phyloP scores from a whole-genome alignment of 2,888 invertebrate genomes.

The Orthosia gothica region DNA sequence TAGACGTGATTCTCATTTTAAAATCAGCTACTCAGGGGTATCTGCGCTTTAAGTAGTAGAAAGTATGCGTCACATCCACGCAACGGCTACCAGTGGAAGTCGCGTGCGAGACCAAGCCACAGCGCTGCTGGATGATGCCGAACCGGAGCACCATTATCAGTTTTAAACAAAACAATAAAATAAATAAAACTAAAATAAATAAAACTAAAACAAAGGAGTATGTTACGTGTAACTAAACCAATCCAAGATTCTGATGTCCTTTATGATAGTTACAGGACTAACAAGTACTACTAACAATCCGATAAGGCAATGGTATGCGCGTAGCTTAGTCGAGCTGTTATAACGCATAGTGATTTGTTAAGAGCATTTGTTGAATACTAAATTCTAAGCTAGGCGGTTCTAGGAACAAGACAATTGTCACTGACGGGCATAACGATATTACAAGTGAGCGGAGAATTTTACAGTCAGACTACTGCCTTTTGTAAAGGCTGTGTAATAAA shows the following conservation, averaged over 20 bases:
- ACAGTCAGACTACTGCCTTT: not conserved
- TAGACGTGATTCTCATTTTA: too few species aligned
- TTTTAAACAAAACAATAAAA: too few species aligned
- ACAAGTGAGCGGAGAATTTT: not conserved
- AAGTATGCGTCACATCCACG: too few species aligned
- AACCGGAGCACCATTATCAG: too few species aligned
- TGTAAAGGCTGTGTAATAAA: not conserved
- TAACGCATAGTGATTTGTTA: constrained; percentile 47
- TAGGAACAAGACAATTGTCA: constrained; percentile 18
- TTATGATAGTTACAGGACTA: constrained; percentile 20
- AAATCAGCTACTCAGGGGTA: too few species aligned
- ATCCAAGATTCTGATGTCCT: constrained; percentile 6
- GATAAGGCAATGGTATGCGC: constrained; percentile 40
- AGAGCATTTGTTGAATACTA: constrained; percentile 46
- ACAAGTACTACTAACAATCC: not conserved
- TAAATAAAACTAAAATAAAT: too few species aligned
- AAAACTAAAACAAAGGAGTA: too few species aligned
- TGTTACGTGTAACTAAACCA: not conserved
- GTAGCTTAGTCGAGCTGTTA: constrained; percentile 18
- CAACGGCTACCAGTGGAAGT: too few species aligned
- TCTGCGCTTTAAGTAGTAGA: too few species aligned
- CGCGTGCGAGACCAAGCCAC: too few species aligned
- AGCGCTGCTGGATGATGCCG: too few species aligned
- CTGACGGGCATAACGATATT: not conserved
- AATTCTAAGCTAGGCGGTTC: constrained; percentile 21